phyloP scores from a whole-genome alignment of 1,140 invertebrate species.

The Vanessa tameamea region DNA sequence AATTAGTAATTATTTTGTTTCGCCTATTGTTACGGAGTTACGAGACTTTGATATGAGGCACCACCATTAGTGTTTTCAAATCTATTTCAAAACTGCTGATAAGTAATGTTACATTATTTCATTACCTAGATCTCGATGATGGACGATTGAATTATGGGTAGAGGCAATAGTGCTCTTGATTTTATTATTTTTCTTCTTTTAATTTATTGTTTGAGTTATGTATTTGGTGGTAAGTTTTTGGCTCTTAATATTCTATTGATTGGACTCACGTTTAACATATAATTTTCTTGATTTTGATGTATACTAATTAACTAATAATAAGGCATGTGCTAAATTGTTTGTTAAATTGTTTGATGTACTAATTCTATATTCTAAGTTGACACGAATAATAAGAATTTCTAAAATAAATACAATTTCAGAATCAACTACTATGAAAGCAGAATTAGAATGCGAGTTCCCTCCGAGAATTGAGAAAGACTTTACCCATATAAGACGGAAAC shows the following conservation, averaged over 20 bases:
- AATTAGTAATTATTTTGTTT: no score
- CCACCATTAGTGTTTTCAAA: constrained; percentile 19
- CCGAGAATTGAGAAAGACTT: constrained; percentile 69
- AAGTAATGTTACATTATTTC: background rate
- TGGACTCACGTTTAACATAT: no score
- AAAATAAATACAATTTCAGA: constrained; percentile 14
- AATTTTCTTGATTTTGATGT: no score
- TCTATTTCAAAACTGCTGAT: constrained; percentile 5
- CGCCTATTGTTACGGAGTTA: no score
- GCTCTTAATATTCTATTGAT: no score
- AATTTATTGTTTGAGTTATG: background rate
- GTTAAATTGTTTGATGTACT: background rate
- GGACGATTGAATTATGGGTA: background rate
- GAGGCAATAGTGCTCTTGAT: background rate
- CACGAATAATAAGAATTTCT: no score
- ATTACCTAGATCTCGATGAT: background rate
- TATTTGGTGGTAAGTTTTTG: background rate
- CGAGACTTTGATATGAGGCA: background rate
- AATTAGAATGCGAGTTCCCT: constrained; percentile 73
- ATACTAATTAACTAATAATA: no score
- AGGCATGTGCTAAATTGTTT: no score
- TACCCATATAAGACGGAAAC: constrained; percentile 63
- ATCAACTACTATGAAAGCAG: constrained; percentile 42
- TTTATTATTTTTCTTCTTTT: background rate
- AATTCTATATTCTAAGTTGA: background rate